These are phyloP conservation scores for Prionailurus viverrinus DNA, from an alignment of 2,113 vertebrate species.

Conservation along the genomic window DNA sequence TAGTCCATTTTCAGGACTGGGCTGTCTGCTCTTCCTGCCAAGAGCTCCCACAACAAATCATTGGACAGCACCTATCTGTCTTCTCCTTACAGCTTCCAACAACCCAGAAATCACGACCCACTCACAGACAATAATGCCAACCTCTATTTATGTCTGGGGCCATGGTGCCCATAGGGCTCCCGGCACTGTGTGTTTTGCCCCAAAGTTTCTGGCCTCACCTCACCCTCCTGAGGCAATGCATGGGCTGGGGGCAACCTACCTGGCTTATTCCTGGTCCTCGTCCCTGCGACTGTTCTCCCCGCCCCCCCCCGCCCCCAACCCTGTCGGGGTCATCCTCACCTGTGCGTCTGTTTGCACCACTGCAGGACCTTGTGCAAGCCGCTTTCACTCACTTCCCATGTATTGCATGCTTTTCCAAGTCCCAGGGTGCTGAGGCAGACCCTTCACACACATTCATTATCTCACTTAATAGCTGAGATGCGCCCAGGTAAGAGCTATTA, in stretches of 20 bases:
- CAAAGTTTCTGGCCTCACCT: not conserved
- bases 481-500: not conserved
- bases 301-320: rapidly evolving
- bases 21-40: not conserved
- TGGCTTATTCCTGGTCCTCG: not conserved
- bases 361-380: too few relatives aligned
- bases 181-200: not conserved
- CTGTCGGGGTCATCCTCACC: rapidly evolving
- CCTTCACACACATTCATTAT: not conserved
- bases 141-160: conserved; percentile 59
- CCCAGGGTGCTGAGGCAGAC: not conserved
- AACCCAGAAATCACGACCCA: conserved; percentile 63
- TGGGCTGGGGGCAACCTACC: not conserved
- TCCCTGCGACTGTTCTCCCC: not conserved
- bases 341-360: not conserved
- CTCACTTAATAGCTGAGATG: not conserved
- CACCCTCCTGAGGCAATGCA: not conserved
- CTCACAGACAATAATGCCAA: conserved; percentile 50
- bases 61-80: conserved; percentile 52
- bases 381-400: not conserved
- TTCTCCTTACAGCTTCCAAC: conserved; percentile 48
- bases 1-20: not conserved
- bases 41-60: conserved; percentile 54
- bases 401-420: rapidly evolving
- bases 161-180: not conserved